A percentile compares a stretch with the other conserved stretches of the same genome.
These are phyloP conservation scores for Muscidifurax raptorellus DNA, from an alignment of 1,140 invertebrate genomes.

Conservation along the genomic window DNA sequence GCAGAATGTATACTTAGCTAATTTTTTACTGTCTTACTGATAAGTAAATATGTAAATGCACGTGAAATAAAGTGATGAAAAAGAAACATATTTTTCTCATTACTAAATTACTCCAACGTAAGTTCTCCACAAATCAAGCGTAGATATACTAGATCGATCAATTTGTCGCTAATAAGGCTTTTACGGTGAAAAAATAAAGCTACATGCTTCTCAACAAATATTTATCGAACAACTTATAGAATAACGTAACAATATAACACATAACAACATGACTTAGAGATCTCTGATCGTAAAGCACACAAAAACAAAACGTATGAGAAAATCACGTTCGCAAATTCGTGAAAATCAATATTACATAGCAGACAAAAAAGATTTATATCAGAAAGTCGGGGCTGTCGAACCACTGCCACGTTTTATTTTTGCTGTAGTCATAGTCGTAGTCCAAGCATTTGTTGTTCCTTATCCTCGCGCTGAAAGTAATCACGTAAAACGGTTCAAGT, in stretches of 20 bases:
- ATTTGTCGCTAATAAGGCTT: too few species aligned
- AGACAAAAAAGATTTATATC: not conserved
- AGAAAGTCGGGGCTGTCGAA: constrained; percentile 76
- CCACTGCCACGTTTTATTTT: constrained; percentile 77
- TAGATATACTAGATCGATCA: too few species aligned
- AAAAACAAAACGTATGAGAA: not conserved
- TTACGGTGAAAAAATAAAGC: too few species aligned
- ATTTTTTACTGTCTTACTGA: not conserved
- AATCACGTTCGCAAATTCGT: not conserved
- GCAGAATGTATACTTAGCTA: too few species aligned
- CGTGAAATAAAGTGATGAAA: not conserved
- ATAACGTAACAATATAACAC: not conserved
- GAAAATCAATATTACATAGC: not conserved
- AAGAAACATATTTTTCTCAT: not conserved
- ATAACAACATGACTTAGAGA: not conserved
- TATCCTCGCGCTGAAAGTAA: constrained; percentile 71
- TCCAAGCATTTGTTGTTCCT: constrained; percentile 72
- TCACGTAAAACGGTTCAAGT: not conserved
- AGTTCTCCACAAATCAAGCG: too few species aligned
- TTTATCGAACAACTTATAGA: constrained; percentile 10
- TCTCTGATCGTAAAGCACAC: not conserved
- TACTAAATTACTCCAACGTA: too few species aligned
- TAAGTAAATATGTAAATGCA: not conserved
- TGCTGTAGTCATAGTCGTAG: constrained; percentile 73
- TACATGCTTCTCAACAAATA: not conserved